Conservation (phyloP, 2,888 invertebrate species). For the Leptura quadrifasciata region DNA sequence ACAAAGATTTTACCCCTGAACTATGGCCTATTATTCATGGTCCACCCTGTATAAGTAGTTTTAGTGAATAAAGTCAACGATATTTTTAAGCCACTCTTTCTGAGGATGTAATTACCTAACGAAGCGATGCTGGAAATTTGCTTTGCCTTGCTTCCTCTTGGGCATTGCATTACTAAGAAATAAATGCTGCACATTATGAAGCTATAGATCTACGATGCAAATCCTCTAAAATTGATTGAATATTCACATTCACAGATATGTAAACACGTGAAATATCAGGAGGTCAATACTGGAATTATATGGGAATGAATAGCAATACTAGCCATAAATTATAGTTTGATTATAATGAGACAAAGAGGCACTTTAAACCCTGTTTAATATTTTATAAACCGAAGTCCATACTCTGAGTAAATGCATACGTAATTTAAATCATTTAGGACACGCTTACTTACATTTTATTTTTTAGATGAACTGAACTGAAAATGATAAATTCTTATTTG, state of each 20-base stretch:
- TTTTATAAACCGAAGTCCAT: not conserved
- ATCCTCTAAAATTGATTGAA: not conserved
- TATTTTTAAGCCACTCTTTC: no score
- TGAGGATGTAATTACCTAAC: no score
- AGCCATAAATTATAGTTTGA: constrained; percentile 1
- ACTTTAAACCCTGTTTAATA: constrained; percentile 4
- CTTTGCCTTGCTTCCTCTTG: no score
- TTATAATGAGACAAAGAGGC: not conserved
- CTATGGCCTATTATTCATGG: no score
- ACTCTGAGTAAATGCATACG: constrained; percentile 1
- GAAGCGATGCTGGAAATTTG: no score
- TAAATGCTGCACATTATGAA: not conserved
- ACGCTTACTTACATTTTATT: constrained; percentile 1
- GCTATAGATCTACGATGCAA: not conserved
- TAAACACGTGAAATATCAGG: not conserved
- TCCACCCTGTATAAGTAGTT: no score
- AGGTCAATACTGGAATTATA: not conserved
- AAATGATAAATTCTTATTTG: constrained; percentile 4
- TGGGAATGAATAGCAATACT: not conserved
- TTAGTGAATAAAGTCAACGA: no score
- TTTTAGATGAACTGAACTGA: not conserved
- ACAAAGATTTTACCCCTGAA: no score
- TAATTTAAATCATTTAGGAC: not conserved
- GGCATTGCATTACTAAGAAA: no score
- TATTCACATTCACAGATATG: constrained; percentile 3